Evolutionary conservation across 92 coral and sea anemone species (phyloP).

Genomic region (Heliopora coerulea): DNA sequence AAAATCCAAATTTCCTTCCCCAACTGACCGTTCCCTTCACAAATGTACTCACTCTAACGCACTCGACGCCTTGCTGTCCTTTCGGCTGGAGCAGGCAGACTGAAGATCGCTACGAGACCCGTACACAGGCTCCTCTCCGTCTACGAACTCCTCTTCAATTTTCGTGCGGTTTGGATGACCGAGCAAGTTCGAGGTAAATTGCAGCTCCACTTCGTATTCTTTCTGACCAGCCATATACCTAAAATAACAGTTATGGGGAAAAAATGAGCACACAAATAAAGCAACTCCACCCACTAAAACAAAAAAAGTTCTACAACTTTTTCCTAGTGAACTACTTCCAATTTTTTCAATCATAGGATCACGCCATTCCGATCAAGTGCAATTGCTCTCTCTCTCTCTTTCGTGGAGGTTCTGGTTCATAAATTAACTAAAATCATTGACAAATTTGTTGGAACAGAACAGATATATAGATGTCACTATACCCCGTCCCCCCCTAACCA

Average conservation of each 20-base stretch:
- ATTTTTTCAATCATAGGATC: too few relatives aligned
- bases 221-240: constrained; percentile 99
- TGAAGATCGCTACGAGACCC: constrained; percentile 85
- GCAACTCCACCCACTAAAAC: too few relatives aligned
- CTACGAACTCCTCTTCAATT: constrained; percentile 86
- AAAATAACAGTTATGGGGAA: not conserved
- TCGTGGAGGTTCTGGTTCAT: too few relatives aligned
- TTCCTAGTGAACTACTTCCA: too few relatives aligned
- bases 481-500: too few relatives aligned
- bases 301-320: too few relatives aligned
- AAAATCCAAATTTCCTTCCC: too few relatives aligned
- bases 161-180: constrained; percentile 95
- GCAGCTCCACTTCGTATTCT: constrained; percentile 95
- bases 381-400: too few relatives aligned
- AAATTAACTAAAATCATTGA: too few relatives aligned
- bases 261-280: not conserved
- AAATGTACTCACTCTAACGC: constrained; percentile 7
- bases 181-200: constrained; percentile 89
- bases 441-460: too few relatives aligned
- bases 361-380: too few relatives aligned
- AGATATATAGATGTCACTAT: too few relatives aligned
- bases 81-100: constrained; percentile 66
- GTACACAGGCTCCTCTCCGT: constrained; percentile 96
- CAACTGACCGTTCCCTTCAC: not conserved
- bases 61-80: constrained; percentile 63